phyloP scores from a whole-genome alignment of 2,888 invertebrate species.

The Agrochola circellaris region DNA sequence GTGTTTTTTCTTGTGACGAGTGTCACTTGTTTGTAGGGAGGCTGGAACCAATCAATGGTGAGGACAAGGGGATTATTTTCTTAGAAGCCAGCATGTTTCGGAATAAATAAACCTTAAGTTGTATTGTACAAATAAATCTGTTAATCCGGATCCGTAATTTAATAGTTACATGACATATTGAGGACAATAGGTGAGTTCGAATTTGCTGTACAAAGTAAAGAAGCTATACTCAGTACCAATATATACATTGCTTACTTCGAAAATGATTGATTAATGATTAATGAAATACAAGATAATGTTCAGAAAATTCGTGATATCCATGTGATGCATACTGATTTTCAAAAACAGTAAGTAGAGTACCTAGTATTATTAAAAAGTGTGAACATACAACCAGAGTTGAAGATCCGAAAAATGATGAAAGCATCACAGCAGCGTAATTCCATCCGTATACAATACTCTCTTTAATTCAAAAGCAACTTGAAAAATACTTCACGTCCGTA shows the following conservation, averaged over 20 bases:
- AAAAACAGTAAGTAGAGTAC: not conserved
- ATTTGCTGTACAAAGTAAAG: not conserved
- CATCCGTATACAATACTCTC: not conserved
- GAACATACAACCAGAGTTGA: not conserved
- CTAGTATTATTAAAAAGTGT: not conserved
- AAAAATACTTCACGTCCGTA: conserved; percentile 44
- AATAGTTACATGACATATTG: not conserved
- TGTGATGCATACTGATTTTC: not conserved
- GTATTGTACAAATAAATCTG: not conserved
- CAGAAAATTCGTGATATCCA: too few relatives aligned
- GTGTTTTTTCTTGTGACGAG: conserved; percentile 55
- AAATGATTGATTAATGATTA: not conserved
- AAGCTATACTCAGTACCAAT: not conserved
- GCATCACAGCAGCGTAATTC: not conserved
- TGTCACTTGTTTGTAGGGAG: conserved; percentile 50
- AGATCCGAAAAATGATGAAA: not conserved
- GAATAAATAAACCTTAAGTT: conserved; percentile 7
- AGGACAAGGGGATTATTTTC: conserved; percentile 33
- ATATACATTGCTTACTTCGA: not conserved
- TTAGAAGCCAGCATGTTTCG: conserved; percentile 19
- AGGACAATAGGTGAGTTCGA: not conserved
- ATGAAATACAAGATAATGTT: not conserved
- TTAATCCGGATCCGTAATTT: not conserved
- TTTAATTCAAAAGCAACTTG: conserved; percentile 26
- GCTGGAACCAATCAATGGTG: conserved; percentile 18